These are phyloP conservation scores for Aegithalos caudatus DNA, from an alignment of 2,113 vertebrate genomes.

Conservation along the genomic window DNA sequence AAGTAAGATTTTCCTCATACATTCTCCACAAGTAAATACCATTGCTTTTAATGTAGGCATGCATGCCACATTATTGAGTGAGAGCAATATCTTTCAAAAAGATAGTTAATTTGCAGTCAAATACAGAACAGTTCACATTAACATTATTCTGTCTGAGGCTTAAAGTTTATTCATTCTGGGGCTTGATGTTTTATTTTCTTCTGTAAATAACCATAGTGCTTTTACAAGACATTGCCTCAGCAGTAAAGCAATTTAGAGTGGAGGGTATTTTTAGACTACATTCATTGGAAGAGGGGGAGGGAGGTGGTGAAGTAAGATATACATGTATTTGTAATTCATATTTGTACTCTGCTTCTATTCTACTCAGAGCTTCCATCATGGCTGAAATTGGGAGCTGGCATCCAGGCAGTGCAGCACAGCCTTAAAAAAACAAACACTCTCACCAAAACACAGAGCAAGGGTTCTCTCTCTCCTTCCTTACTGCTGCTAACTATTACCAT, in stretches of 20 bases:
- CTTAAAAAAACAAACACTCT: neutral
- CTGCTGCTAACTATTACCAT: slow-evolving; percentile 21
- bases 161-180: neutral
- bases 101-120: neutral
- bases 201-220: neutral
- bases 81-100: neutral
- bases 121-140: neutral
- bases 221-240: slow-evolving; percentile 46
- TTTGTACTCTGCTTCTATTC: slow-evolving; percentile 70
- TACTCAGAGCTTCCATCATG: slow-evolving; percentile 64
- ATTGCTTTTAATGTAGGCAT: neutral
- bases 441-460: neutral
- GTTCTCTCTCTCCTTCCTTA: neutral
- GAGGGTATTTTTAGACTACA: slow-evolving; percentile 68
- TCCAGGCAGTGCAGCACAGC: slow-evolving; percentile 4
- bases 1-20: neutral
- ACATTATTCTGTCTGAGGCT: neutral
- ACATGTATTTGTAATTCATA: slow-evolving; percentile 78
- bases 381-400: slow-evolving; percentile 66
- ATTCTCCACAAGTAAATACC: neutral
- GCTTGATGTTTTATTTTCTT: neutral
- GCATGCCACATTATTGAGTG: neutral
- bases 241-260: slow-evolving; percentile 67
- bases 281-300: slow-evolving; percentile 67
- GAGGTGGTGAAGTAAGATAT: slow-evolving; percentile 57